Base-by-base conservation (phyloP, 2,113 vertebrate species). In the Aegotheles bennettii region DNA sequence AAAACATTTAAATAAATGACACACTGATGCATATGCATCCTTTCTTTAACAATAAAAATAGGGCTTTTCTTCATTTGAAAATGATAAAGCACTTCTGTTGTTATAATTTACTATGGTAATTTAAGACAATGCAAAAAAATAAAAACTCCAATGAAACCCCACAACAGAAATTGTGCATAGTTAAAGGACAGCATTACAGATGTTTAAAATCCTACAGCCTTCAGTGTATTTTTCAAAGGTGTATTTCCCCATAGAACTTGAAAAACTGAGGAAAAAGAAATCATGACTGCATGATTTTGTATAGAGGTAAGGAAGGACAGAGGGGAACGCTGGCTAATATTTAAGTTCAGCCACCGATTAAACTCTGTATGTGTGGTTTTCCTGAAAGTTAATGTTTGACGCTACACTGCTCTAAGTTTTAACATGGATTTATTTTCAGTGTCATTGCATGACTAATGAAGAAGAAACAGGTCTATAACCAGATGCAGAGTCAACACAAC, bases 1-100 rank as follows among this genome's bases (percentile, higher is more conserved):
- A 92, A 96, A 96, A 81, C 73, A 94, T 93, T 93, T 91, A 90
- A 97, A 95, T 84, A 89, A 95, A 96, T 94, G 60, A 95, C 57
- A 57, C 40, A 86, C 24, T 92, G 74, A 92, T 81, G 45, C 48
- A 94, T 31, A 90, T n/a, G 57, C 69, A 93, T 93, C 64, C 48
- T 77, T 77, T 86, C 36, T 77, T 91, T 75, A 96, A 96, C 96
- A 88, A 87, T 87, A 80, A 95, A 96, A 89, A 76, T 75, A 78
- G 35, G 17, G 10, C 16, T 75, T 69, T 91, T 95, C 95, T 95
- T 94, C 47, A 96, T 75, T 80, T 53, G 96, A 93, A 97, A 95
- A 96, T 94, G 89, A 95, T 47, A 86, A 91, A 96, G 21, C 28
- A 84, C 31, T 77, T 75, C 40, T 0, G 11, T 38, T 94, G 31